phyloP scores from a whole-genome alignment of 2,113 vertebrate species.

The Syngnathoides biaculeatus region DNA sequence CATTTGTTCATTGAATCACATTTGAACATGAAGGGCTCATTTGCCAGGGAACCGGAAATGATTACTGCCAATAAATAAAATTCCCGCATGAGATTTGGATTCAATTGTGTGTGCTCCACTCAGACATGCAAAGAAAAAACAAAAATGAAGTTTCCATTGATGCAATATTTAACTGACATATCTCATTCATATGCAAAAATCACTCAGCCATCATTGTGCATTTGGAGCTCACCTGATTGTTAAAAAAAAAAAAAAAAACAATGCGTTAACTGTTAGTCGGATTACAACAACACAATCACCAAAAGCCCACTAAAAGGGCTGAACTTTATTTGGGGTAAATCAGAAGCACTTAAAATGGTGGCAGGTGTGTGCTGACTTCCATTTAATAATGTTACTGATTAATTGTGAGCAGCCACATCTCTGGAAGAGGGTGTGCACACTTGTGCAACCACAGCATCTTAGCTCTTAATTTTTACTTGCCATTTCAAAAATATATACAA shows the following conservation, averaged over 20 bases:
- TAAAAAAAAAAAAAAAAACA: not conserved
- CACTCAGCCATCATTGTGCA: not conserved
- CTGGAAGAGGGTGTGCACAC: too few relatives aligned
- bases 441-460: too few relatives aligned
- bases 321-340: too few relatives aligned
- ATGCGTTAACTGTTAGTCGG: not conserved
- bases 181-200: not conserved
- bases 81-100: constrained; percentile 1
- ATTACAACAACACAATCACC: too few relatives aligned
- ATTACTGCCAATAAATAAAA: constrained; percentile 40
- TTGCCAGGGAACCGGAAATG: constrained; percentile 29
- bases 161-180: not conserved
- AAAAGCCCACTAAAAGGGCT: too few relatives aligned
- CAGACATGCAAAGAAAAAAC: not conserved
- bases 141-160: not conserved
- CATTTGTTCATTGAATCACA: constrained; percentile 21
- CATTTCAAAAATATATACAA: too few relatives aligned
- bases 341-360: too few relatives aligned
- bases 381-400: too few relatives aligned
- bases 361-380: too few relatives aligned
- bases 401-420: too few relatives aligned
- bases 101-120: not conserved
- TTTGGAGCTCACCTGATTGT: not conserved
- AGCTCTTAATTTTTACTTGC: too few relatives aligned
- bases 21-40: constrained; percentile 28